A percentile compares a stretch with the other conserved stretches of the same genome.
These are phyloP conservation scores for Turdus rufiventris DNA, from an alignment of 2,113 vertebrate genomes.

Conservation along the genomic window DNA sequence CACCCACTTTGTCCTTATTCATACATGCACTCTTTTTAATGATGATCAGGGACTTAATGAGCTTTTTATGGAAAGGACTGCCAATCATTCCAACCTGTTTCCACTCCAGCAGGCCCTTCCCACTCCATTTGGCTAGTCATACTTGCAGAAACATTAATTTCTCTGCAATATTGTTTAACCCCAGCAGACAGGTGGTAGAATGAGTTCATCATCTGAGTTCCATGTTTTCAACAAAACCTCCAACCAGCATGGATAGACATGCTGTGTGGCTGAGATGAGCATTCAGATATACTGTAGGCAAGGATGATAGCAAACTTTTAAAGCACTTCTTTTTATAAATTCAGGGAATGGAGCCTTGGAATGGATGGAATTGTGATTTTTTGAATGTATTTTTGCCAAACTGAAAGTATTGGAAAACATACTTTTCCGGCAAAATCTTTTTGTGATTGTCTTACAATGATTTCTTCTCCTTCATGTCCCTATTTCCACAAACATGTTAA, in stretches of 20 bases:
- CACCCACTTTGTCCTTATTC: neutral
- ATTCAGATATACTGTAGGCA: neutral
- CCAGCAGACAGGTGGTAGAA: neutral
- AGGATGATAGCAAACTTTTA: neutral
- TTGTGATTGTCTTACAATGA: neutral
- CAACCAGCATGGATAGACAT: neutral
- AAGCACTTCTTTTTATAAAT: neutral
- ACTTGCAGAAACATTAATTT: neutral
- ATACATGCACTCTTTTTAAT: neutral
- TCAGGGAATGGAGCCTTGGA: neutral
- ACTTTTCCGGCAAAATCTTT: neutral
- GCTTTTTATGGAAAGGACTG: neutral
- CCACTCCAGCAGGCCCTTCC: neutral
- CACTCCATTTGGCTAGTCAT: neutral
- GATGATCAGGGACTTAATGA: neutral
- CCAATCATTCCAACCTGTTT: neutral
- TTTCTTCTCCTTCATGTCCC: neutral
- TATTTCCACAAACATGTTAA: neutral
- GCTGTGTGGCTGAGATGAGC: neutral
- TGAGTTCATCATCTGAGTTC: neutral
- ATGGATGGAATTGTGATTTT: neutral
- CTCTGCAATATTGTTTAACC: neutral
- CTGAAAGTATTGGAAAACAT: neutral
- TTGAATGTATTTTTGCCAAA: neutral
- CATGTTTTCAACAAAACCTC: neutral